phyloP scores from a whole-genome alignment of 2,797 vertebrate genomes.

The Artibeus lituratus region DNA sequence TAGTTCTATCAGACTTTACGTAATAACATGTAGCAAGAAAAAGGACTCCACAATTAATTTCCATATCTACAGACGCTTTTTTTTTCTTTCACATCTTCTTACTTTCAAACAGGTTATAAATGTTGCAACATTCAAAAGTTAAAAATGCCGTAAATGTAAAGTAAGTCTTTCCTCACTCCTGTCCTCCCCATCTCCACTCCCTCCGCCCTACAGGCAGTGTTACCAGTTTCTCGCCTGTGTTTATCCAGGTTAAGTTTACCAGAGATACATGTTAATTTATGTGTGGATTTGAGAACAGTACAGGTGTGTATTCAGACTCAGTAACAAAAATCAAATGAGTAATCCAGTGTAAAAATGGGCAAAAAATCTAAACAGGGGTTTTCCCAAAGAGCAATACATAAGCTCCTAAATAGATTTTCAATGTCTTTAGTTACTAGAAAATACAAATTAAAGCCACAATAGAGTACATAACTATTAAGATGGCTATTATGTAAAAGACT shows the following conservation, averaged over 20 bases:
- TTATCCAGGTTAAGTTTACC: not conserved
- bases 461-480: not conserved
- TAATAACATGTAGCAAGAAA: not conserved
- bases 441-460: not conserved
- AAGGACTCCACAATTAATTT: not conserved
- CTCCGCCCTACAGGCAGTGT: not conserved
- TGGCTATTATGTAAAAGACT: not conserved
- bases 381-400: not conserved
- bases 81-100: not conserved
- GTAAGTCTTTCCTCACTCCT: not conserved
- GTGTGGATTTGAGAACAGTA: not conserved
- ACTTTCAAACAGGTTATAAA: not conserved
- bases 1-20: not conserved
- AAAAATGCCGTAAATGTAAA: not conserved
- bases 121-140: not conserved
- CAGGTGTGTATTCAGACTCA: not conserved
- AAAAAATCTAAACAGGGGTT: not conserved
- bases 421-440: not conserved
- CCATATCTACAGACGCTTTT: not conserved
- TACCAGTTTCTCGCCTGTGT: not conserved
- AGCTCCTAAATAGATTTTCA: not conserved
- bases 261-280: not conserved
- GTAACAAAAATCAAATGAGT: not conserved
- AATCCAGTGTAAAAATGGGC: not conserved
- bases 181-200: not conserved